Conservation (phyloP, 2,113 vertebrate genomes). For the Dissostichus mawsoni region DNA sequence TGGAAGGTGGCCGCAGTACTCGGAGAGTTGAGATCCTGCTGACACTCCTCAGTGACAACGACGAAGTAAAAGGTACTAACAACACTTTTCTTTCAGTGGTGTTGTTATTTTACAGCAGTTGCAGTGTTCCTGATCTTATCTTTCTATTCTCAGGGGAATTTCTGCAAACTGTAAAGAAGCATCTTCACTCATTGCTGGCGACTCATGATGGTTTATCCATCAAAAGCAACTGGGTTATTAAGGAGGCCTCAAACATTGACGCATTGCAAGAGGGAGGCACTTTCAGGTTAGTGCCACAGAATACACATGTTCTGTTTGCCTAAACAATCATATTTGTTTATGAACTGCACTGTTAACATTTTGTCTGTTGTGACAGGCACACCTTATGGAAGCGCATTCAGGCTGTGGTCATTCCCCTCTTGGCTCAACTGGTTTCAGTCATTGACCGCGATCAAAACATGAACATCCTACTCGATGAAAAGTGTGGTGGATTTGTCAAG, state of each 20-base stretch:
- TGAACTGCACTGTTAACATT: background rate
- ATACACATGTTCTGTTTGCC: background rate
- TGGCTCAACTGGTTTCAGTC: conserved; percentile 90
- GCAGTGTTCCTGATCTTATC: conserved; percentile 8
- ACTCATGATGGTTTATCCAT: conserved; percentile 82
- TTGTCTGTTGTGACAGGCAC: conserved; percentile 79
- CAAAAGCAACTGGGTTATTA: conserved; percentile 89
- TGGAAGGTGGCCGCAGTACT: conserved; percentile 79
- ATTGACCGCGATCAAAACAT: conserved; percentile 92
- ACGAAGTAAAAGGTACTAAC: conserved; percentile 78
- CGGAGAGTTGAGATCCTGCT: conserved; percentile 90
- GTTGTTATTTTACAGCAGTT: background rate
- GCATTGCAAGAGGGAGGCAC: conserved; percentile 97
- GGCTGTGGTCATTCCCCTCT: conserved; percentile 85
- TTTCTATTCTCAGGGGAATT: conserved; percentile 84
- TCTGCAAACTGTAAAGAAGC: conserved; percentile 84
- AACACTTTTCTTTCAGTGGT: background rate
- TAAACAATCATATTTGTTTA: background rate
- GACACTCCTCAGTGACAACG: conserved; percentile 82
- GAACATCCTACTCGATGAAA: conserved; percentile 84
- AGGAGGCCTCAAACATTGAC: conserved; percentile 90
- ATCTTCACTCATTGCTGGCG: conserved; percentile 84
- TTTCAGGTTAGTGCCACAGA: conserved; percentile 87
- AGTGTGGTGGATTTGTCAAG: conserved; percentile 77
- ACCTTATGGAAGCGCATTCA: conserved; percentile 94